Evolutionary conservation across 2,113 vertebrate species (phyloP), one percentile per base, ranked within the genome.

Genomic region (Psilopogon haemacephalus): DNA sequence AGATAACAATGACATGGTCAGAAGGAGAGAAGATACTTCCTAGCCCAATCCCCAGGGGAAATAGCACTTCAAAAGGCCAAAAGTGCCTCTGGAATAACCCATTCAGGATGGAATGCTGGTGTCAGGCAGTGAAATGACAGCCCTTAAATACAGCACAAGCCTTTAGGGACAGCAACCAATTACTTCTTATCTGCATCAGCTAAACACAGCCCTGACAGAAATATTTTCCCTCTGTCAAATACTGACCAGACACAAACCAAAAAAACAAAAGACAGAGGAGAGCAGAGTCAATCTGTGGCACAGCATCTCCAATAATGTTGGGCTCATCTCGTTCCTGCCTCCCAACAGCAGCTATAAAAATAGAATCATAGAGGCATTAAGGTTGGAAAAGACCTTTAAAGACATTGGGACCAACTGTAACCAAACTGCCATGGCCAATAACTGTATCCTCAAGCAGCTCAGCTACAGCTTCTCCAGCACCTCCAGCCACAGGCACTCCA

Each of bases 91-190:
- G 88, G 23, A 60, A 35, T 33, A 90, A 91, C 16, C 54, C 86
- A 78, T 76, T 89, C 38, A 69, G 55, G n/a, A 87, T 20, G 88
- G 81, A 95, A 83, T 0, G 4, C 80, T 14, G 58, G 33, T 32
- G 59, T 91, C 89, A 87, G 64, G 67, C 63, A 78, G 71, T 35
- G 55, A 96, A 90, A 93, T 76, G 84, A 95, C 93, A 95, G 74
- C 67, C 28, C n/a, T 73, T 71, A 87, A 75, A 94, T 85, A 89
- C 7, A n/a, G n/a, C 70, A 90, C 17, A 85, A 82, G 85, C 84
- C 94, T 90, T 90, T 58, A 85, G 90, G 62, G 59, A 84, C 60
- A 81, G 55, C 26, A 94, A 86, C 64, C 67, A 93, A 85, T 87
- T 2, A 91, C 64, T 94, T 82, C 86, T 76, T 75, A 54, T 16